phyloP scores from a whole-genome alignment of 2,888 invertebrate genomes.

The Himalopsyche kuldschensis region DNA sequence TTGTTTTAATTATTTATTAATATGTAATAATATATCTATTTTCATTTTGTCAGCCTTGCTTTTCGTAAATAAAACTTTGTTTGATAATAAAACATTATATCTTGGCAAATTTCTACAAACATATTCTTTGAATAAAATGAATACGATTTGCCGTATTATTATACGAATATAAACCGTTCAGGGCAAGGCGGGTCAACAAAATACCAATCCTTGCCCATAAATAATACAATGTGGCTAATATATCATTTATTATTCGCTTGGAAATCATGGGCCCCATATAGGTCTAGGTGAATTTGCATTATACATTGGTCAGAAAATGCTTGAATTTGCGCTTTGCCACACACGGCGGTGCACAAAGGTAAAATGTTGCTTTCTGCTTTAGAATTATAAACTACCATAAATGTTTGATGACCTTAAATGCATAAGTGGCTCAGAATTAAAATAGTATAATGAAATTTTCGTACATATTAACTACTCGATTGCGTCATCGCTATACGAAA shows the following conservation, averaged over 20 bases:
- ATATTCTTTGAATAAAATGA: background rate
- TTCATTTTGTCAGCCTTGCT: background rate
- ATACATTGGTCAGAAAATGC: background rate
- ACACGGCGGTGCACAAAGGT: background rate
- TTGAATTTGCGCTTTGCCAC: background rate
- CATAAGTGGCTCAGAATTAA: no score
- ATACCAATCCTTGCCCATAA: constrained; percentile 6
- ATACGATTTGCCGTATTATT: background rate
- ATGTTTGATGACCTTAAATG: background rate
- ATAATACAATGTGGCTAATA: constrained; percentile 4
- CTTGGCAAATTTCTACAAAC: background rate
- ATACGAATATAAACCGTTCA: background rate
- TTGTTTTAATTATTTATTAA: no score
- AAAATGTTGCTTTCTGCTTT: background rate
- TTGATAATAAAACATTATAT: background rate
- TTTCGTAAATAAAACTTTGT: background rate
- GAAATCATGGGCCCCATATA: constrained; percentile 1
- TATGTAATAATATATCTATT: no score
- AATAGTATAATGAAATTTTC: no score
- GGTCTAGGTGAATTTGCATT: background rate
- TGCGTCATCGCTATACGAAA: no score
- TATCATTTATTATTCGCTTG: constrained; percentile 11
- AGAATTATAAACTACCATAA: background rate
- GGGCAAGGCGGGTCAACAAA: constrained; percentile 6
- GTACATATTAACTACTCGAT: no score